Percentiles rank a stretch among this genome's conserved stretches.
Conservation (phyloP, 2,888 invertebrate species). For the Cosmia trapezina region DNA sequence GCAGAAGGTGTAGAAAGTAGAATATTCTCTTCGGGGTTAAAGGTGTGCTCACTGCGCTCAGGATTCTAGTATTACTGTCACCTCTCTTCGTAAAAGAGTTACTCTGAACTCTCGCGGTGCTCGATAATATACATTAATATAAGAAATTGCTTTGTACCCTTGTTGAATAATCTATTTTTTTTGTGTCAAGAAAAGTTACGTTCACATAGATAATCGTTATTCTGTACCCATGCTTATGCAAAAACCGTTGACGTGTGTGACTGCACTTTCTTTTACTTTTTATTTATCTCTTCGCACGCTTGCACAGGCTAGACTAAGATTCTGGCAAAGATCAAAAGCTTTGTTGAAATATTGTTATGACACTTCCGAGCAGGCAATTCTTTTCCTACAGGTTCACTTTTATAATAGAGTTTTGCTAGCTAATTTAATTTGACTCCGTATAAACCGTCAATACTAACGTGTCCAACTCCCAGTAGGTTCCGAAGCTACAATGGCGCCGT, state of each 20-base stretch:
- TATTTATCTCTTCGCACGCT: conserved; percentile 3
- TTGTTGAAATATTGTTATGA: not conserved
- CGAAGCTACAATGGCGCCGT: conserved; percentile 87
- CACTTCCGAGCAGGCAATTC: not conserved
- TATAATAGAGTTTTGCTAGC: not conserved
- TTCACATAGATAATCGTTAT: not conserved
- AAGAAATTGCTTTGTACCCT: not conserved
- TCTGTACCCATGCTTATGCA: conserved; percentile 6
- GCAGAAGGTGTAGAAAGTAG: not conserved
- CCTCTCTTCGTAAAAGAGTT: not conserved
- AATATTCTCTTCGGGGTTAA: not conserved
- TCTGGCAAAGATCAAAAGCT: not conserved
- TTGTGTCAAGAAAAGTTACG: not conserved
- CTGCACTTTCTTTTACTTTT: conserved; percentile 8
- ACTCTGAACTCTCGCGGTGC: not conserved
- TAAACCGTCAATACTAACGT: not conserved
- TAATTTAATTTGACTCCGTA: not conserved
- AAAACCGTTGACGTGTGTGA: conserved; percentile 11
- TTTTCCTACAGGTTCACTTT: not conserved
- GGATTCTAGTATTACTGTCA: not conserved
- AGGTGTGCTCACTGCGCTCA: not conserved
- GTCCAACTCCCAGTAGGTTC: conserved; percentile 73
- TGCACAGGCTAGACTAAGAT: not conserved
- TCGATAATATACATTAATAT: not conserved
- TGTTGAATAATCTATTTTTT: not conserved